Conservation (phyloP, 2,113 vertebrate genomes). For the human (Homo sapiens) region DNA sequence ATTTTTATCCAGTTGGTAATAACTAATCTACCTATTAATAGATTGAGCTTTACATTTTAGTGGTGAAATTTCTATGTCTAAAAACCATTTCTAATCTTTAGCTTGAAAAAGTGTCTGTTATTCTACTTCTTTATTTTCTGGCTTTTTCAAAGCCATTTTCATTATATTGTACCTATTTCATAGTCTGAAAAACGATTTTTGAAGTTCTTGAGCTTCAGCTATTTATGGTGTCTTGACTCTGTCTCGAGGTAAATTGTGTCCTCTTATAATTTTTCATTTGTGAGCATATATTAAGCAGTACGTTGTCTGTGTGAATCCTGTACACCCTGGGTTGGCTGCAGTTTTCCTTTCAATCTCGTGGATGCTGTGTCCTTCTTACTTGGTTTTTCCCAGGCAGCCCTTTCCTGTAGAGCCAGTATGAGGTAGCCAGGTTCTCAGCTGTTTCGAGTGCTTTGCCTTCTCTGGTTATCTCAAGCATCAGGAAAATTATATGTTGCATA, state of each 20-base stretch:
- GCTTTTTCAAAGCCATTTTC: not conserved
- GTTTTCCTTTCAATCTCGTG: not conserved
- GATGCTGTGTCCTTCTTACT: rapidly evolving
- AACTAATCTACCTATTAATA: not conserved
- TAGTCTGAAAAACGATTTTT: not conserved
- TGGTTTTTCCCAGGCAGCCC: not conserved
- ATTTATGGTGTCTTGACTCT: not conserved
- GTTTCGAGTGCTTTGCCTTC: not conserved
- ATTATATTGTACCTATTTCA: not conserved
- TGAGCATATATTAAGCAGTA: rapidly evolving
- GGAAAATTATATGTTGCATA: not conserved
- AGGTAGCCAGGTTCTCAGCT: not conserved
- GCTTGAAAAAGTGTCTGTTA: not conserved
- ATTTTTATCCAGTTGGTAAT: not conserved
- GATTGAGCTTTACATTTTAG: not conserved
- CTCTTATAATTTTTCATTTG: not conserved
- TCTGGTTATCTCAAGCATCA: not conserved
- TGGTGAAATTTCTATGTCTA: not conserved
- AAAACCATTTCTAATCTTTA: not conserved
- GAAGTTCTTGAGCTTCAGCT: not conserved
- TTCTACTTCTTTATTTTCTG: not conserved
- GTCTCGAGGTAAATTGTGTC: not conserved
- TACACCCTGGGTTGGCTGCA: not conserved
- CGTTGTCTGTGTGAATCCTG: not conserved
- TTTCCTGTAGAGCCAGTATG: not conserved